Evolutionary conservation across 2,888 invertebrate genomes (phyloP).

Genomic region (Drosophila atripex): DNA sequence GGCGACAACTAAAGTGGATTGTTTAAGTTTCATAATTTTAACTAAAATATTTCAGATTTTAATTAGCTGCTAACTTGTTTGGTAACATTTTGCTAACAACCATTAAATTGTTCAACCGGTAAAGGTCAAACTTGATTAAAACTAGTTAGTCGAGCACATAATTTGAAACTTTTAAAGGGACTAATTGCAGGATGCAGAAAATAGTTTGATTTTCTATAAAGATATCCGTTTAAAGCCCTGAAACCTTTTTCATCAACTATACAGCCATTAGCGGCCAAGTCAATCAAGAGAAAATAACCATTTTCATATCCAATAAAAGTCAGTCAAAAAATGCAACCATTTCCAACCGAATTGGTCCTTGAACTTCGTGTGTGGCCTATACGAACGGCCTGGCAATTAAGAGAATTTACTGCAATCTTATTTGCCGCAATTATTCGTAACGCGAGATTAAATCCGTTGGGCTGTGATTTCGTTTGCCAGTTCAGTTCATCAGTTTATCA

Average conservation of each 20-base stretch:
- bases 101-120: neutral
- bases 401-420: constrained; percentile 32
- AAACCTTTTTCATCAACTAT: neutral
- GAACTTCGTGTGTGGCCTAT: constrained; percentile 10
- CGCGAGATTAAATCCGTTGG: constrained; percentile 17
- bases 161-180: neutral
- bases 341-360: neutral
- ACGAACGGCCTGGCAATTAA: constrained; percentile 28
- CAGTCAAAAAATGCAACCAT: neutral
- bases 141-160: neutral
- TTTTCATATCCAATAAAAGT: neutral
- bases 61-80: neutral
- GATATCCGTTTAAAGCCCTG: neutral
- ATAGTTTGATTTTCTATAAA: neutral
- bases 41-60: neutral
- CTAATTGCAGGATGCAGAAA: neutral
- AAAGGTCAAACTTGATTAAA: neutral
- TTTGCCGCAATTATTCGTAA: constrained; percentile 33
- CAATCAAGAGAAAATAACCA: neutral
- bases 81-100: too few species aligned
- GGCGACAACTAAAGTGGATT: neutral
- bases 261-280: neutral
- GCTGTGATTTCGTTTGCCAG: constrained; percentile 30
- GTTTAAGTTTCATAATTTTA: neutral
- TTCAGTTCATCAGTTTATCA: constrained; percentile 9